Conservation (phyloP, 2,888 invertebrate species). For the Gymnosoma rotundatum region DNA sequence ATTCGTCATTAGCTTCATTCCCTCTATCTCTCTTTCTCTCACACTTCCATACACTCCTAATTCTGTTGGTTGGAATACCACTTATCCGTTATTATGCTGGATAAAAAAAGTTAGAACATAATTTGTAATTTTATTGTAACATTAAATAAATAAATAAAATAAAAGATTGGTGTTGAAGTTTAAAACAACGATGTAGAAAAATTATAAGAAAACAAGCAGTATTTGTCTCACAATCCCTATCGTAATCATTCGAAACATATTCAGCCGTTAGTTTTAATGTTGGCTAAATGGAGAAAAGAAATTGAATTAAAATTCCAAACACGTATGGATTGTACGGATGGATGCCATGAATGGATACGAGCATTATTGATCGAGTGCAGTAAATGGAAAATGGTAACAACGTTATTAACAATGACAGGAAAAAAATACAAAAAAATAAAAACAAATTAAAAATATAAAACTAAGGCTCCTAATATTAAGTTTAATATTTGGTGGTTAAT, state of each 20-base stretch:
- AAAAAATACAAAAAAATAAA: background rate
- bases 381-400: conserved; percentile 6
- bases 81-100: too few species aligned
- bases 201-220: background rate
- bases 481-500: too few species aligned
- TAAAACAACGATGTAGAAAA: background rate
- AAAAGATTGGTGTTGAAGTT: conserved; percentile 33
- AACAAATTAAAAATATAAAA: conserved; percentile 2
- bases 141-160: conserved; percentile 50
- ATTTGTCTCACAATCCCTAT: conserved; percentile 4
- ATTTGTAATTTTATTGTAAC: background rate
- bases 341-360: conserved; percentile 11
- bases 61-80: too few species aligned
- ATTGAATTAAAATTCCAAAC: conserved; percentile 46
- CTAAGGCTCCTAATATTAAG: background rate
- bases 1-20: background rate
- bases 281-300: conserved; percentile 1
- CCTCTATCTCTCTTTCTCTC: too few species aligned
- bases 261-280: conserved; percentile 16
- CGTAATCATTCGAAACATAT: conserved; percentile 21
- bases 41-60: too few species aligned
- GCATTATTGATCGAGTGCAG: conserved; percentile 41
- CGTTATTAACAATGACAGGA: background rate
- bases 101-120: background rate
- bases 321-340: conserved; percentile 49